Percentiles rank a stretch among this genome's conserved stretches.
Evolutionary conservation across 1,140 invertebrate genomes (phyloP).

Genomic region (Drosophila pruinosa): DNA sequence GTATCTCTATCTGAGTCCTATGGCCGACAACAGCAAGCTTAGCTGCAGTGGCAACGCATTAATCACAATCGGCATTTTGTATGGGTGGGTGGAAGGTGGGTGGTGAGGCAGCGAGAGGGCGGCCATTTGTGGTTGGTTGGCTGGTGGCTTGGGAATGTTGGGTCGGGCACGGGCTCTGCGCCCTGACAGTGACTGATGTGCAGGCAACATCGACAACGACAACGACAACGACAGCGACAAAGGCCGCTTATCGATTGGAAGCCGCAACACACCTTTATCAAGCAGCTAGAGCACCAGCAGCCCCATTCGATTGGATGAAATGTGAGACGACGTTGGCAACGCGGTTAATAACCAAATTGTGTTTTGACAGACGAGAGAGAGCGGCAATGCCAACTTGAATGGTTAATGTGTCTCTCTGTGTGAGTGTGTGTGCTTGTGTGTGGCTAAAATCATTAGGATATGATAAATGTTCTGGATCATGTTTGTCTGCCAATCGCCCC

Average conservation of each 20-base stretch:
- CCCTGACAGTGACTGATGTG: slow-evolving; percentile 82
- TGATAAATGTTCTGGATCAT: slow-evolving; percentile 62
- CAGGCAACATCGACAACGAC: slow-evolving; percentile 15
- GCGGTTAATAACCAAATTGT: slow-evolving; percentile 77
- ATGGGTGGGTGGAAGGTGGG: background rate
- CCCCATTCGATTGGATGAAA: slow-evolving; percentile 71
- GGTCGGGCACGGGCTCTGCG: slow-evolving; percentile 34
- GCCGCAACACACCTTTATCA: slow-evolving; percentile 76
- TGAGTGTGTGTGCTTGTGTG: background rate
- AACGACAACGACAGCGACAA: background rate
- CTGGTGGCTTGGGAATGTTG: too few relatives aligned
- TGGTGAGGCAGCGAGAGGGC: slow-evolving; percentile 23
- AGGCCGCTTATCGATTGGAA: slow-evolving; percentile 78
- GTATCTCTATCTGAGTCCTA: slow-evolving; percentile 22
- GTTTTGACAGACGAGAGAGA: slow-evolving; percentile 62
- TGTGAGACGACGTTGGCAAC: slow-evolving; percentile 49
- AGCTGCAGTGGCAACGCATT: slow-evolving; percentile 77
- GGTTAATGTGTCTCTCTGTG: background rate
- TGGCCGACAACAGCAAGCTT: slow-evolving; percentile 57
- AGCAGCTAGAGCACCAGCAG: slow-evolving; percentile 48
- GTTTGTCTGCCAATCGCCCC: slow-evolving; percentile 48
- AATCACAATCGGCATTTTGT: slow-evolving; percentile 70
- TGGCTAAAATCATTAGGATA: slow-evolving; percentile 60
- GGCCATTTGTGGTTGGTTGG: slow-evolving; percentile 69
- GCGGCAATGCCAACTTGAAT: slow-evolving; percentile 16